Evolutionary conservation across 2,888 invertebrate genomes (phyloP).

Genomic region (Leptopilina syphax): DNA sequence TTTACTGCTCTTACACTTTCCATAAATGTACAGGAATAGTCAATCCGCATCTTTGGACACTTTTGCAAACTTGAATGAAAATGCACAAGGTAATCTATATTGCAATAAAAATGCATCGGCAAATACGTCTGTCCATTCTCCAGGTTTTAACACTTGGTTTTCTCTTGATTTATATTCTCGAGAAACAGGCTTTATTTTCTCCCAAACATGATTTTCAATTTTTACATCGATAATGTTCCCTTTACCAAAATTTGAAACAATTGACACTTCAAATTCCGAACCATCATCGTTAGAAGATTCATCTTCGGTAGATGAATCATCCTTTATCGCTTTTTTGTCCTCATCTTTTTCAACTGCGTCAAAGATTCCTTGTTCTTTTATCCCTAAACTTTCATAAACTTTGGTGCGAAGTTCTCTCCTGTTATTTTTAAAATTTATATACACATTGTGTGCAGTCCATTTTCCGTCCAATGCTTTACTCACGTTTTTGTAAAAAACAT

Average conservation of each 20-base stretch:
- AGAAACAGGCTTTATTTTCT: not conserved
- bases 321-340: not conserved
- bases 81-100: not conserved
- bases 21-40: not conserved
- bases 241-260: no score
- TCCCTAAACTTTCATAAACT: not conserved
- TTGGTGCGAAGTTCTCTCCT: not conserved
- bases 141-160: not conserved
- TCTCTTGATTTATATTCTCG: not conserved
- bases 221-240: not conserved
- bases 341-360: not conserved
- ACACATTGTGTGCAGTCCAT: not conserved
- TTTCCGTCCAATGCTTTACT: not conserved
- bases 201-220: not conserved
- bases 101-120: not conserved
- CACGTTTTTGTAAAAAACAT: not conserved
- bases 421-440: conserved; percentile 2
- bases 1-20: not conserved
- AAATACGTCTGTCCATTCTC: not conserved
- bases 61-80: not conserved
- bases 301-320: not conserved
- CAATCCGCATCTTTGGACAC: not conserved
- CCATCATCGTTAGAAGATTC: no score
- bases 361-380: not conserved
- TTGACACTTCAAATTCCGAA: no score